phyloP scores from a whole-genome alignment of 2,113 vertebrate genomes.

The Odocoileus hemionus region DNA sequence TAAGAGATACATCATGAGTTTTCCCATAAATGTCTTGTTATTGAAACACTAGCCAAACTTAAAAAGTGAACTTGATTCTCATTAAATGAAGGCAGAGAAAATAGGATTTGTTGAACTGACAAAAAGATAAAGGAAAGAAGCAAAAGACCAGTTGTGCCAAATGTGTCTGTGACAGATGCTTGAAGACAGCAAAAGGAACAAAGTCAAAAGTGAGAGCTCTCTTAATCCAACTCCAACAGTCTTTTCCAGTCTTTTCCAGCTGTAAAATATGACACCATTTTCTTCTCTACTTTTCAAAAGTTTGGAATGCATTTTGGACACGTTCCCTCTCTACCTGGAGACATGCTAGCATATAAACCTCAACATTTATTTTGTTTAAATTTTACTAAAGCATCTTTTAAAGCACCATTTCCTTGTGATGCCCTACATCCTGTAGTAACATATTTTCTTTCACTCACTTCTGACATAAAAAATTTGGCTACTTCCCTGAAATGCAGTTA shows the following conservation, averaged over 20 bases:
- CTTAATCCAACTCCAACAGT: not conserved
- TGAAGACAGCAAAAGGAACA: not conserved
- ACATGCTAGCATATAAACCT: not conserved
- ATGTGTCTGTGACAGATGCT: not conserved
- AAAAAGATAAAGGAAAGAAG: not conserved
- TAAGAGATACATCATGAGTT: not conserved
- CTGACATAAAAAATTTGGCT: not conserved
- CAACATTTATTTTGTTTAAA: not conserved
- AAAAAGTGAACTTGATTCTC: not conserved
- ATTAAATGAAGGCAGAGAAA: not conserved
- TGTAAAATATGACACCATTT: not conserved
- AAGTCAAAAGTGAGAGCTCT: not conserved
- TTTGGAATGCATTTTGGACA: not conserved
- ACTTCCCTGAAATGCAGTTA: not conserved
- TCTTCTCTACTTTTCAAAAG: not conserved
- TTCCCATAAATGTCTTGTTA: not conserved
- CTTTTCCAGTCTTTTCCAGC: not conserved
- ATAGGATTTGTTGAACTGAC: not conserved
- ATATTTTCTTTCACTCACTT: not conserved
- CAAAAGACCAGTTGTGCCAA: not conserved
- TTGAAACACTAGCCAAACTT: not conserved
- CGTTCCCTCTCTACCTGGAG: not conserved
- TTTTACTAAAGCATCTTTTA: not conserved
- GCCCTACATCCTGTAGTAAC: not conserved
- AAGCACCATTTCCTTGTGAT: not conserved